Conservation (phyloP, 92 coral and sea anemone species). For the Paragorgia papillata region DNA sequence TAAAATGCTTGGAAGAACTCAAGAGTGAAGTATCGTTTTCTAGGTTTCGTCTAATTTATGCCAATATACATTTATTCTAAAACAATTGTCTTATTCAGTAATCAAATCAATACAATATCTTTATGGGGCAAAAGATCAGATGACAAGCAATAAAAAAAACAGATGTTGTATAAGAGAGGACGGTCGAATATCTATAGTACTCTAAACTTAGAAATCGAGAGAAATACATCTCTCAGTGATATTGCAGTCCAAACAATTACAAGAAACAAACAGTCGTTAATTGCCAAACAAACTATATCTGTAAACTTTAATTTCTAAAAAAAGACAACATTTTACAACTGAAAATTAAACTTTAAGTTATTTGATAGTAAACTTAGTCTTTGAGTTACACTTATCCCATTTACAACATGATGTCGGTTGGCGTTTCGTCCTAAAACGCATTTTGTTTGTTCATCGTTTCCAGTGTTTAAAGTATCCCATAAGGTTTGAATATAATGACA, state of each 20-base stretch:
- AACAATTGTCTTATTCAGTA: too few species aligned
- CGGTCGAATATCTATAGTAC: too few species aligned
- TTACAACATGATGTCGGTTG: conserved; percentile 72
- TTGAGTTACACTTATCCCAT: conserved; percentile 93
- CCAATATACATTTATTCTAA: too few species aligned
- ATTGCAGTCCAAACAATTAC: background rate
- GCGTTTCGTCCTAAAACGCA: conserved; percentile 44
- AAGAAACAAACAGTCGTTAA: background rate
- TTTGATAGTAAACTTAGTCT: conserved; percentile 85
- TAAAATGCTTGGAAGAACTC: too few species aligned
- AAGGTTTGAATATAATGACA: conserved; percentile 88
- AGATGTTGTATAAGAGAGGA: too few species aligned
- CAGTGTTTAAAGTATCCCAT: conserved; percentile 92
- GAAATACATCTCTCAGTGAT: too few species aligned
- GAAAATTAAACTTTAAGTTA: conserved; percentile 40
- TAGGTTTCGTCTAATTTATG: too few species aligned
- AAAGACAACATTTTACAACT: conserved; percentile 9
- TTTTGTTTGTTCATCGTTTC: conserved; percentile 45
- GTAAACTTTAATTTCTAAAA: background rate
- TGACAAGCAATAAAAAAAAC: too few species aligned
- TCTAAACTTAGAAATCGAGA: too few species aligned
- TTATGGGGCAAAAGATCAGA: too few species aligned
- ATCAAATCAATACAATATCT: too few species aligned
- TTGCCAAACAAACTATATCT: background rate
- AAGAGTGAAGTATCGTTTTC: too few species aligned